Evolutionary conservation across 1,140 invertebrate species (phyloP).

Genomic region (Macrosteles quadrilineatus): DNA sequence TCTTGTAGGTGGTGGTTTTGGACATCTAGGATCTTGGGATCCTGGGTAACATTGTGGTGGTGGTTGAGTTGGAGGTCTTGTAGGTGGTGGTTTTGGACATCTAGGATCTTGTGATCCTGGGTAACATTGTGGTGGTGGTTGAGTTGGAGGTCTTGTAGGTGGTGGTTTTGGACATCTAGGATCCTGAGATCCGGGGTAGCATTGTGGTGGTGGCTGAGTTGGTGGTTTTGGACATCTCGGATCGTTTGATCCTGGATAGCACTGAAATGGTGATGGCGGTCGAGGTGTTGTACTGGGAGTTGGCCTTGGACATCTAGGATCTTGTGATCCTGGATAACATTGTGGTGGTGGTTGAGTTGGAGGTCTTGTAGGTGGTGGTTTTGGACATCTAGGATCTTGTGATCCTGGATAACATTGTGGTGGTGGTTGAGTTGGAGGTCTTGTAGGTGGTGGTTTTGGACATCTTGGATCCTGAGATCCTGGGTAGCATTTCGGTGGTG

Average conservation of each 20-base stretch:
- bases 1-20: slow-evolving; percentile 36
- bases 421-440: slow-evolving; percentile 34
- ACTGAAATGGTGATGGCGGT: slow-evolving; percentile 43
- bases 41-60: slow-evolving; percentile 43
- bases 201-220: slow-evolving; percentile 38
- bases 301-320: too few relatives aligned
- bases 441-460: slow-evolving; percentile 36
- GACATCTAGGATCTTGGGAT: slow-evolving; percentile 47
- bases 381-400: slow-evolving; percentile 52
- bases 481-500: slow-evolving; percentile 40
- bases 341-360: slow-evolving; percentile 37
- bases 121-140: slow-evolving; percentile 44
- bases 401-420: slow-evolving; percentile 53
- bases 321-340: too few relatives aligned
- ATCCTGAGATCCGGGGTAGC: slow-evolving; percentile 51
- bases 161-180: slow-evolving; percentile 49
- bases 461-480: slow-evolving; percentile 45
- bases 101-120: slow-evolving; percentile 52
- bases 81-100: slow-evolving; percentile 43
- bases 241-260: slow-evolving; percentile 51
- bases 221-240: slow-evolving; percentile 48
- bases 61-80: slow-evolving; percentile 36
- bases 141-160: neutral
- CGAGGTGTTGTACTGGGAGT: too few relatives aligned
- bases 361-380: slow-evolving; percentile 46